phyloP scores from a whole-genome alignment of 2,888 invertebrate species.

The Nomada fabriciana region DNA sequence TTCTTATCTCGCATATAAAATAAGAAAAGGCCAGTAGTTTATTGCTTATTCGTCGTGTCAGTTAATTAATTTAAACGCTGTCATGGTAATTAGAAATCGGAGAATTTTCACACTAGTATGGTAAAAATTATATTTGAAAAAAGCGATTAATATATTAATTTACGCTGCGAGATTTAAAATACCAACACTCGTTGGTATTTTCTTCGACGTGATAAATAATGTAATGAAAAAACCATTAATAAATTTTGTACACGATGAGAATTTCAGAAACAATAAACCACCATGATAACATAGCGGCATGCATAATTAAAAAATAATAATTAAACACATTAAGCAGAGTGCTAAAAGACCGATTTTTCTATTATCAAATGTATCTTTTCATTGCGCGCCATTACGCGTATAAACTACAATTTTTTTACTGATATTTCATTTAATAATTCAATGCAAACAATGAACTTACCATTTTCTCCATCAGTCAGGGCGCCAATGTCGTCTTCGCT shows the following conservation, averaged over 20 bases:
- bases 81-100: background rate
- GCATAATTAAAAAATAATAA: background rate
- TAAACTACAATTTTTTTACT: background rate
- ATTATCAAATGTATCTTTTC: background rate
- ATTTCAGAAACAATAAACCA: conserved; percentile 8
- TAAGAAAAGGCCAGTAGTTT: conserved; percentile 8
- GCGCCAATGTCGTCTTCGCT: conserved; percentile 79
- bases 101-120: background rate
- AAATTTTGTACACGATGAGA: background rate
- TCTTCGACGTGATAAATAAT: background rate
- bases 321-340: background rate
- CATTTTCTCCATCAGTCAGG: conserved; percentile 82
- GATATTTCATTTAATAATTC: conserved; percentile 2
- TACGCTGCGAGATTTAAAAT: background rate
- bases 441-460: conserved; percentile 73
- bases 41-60: background rate
- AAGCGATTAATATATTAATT: background rate
- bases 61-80: conserved; percentile 6
- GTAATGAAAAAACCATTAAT: background rate
- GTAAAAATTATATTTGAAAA: background rate
- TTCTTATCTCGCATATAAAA: conserved; percentile 18
- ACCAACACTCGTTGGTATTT: background rate
- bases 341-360: background rate
- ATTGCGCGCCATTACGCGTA: background rate
- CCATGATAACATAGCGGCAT: background rate